Evolutionary conservation across 1,140 invertebrate genomes (phyloP).

Genomic region (Trypoxylus dichotomus): DNA sequence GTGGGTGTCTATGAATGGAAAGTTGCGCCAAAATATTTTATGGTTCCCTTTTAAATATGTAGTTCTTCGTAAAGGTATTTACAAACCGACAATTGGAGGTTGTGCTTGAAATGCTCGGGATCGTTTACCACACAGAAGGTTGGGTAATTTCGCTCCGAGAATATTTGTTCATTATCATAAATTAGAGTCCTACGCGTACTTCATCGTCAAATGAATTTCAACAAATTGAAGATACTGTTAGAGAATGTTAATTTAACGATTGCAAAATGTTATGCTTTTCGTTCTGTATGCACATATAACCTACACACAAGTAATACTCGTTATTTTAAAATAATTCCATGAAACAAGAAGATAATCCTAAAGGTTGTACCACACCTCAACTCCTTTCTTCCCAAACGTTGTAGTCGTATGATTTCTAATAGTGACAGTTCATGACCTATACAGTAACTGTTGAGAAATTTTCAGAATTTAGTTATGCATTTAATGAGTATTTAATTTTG

Average conservation of each 20-base stretch:
- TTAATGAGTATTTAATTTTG: too few species aligned
- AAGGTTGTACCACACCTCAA: too few species aligned
- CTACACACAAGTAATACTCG: too few species aligned
- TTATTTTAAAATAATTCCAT: too few species aligned
- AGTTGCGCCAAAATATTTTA: conserved; percentile 14
- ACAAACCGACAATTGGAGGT: conserved; percentile 7
- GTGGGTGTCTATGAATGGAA: conserved; percentile 15
- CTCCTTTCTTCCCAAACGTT: too few species aligned
- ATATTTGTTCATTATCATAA: conserved; percentile 19
- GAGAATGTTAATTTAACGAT: neutral
- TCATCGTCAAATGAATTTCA: neutral
- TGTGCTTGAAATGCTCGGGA: neutral
- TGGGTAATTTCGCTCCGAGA: neutral
- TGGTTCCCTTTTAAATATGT: neutral
- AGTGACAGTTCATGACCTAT: too few species aligned
- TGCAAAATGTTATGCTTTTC: neutral
- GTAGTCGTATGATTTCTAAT: too few species aligned
- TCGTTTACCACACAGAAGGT: neutral
- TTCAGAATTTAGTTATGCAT: too few species aligned
- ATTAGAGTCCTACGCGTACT: neutral
- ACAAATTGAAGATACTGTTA: neutral
- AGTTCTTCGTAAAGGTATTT: neutral
- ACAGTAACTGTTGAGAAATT: too few species aligned
- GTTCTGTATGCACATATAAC: too few species aligned
- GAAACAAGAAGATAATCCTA: too few species aligned